Base-by-base conservation (phyloP, 2,888 invertebrate genomes). In the Andrena camellia region DNA sequence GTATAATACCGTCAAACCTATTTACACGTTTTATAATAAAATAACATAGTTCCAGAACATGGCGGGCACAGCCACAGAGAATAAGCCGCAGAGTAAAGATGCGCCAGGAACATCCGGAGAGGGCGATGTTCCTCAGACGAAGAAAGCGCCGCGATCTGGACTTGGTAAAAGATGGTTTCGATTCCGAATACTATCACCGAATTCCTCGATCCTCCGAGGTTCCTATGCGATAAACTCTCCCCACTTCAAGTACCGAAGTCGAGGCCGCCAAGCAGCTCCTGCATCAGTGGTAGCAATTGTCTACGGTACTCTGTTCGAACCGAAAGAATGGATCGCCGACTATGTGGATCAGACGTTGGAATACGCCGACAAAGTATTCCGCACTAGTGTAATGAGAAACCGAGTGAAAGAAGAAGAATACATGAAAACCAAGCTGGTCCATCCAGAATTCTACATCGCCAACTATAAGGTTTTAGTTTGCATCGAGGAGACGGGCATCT, bases 381-480 rank as follows among this genome's bases (percentile, higher is more conserved):
- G 92, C 2, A 67, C 84, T 4, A 93, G 92, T 52, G 74, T 85
- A 20, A 74, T 83, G 29, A 88, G 87, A 23, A 89, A 87, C 48
- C 88, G 79, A 2, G 62, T 92, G 0, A 86, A 76, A 2, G 85
- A 88, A 0, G 87, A 88, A 60, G 80, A 83, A 5, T 91, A 92
- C 72, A 85, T 92, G 85, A 90, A 83, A 7, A 69, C 92, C 0
- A 86, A 42, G 7, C 74, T 90, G 42, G 83, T 93, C 6, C 81
- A 88, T 52, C 90, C 91, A 0, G 93, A 93, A 52, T 93, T 94
- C 78, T 92, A 89, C 72, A 84, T 93, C 6, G 90, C 90, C 13
- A 90, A 91, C 57, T 92, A 92, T 78, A 92, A 93, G 57, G 86
- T 91, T 5, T 48, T 84, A 3, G 84, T 92, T 0, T 91, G 92